Base-by-base conservation (phyloP, 2,888 invertebrate species). In the Cheilosia vernalis region DNA sequence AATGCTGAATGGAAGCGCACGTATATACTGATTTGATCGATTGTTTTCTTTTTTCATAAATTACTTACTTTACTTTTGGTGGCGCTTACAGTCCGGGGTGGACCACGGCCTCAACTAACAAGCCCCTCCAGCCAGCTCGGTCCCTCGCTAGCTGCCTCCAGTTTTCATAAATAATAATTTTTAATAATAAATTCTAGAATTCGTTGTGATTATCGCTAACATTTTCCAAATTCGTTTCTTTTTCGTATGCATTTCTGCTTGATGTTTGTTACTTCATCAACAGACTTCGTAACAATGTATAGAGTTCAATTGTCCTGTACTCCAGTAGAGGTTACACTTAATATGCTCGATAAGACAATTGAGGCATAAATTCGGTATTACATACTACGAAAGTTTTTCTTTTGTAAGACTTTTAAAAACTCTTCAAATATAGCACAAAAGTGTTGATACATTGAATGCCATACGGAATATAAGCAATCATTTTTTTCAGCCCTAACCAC, bases 381-480 rank as follows among this genome's bases (percentile, higher is more conserved):
- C 21, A 1, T 21, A 66, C 55, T 56, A 49, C 21, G 42, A 64
- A 70, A 69, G 63, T 37, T 55, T 53, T 67, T 66, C 40, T 53
- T 64, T 64, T 78, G 47, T 63, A 79, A 42, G 24, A 30, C 70
- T 30, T 60, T 64, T 44, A 13, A 72, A 78, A 72, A 72, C 64
- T 64, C 79, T 79, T 72, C 72, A 79, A 33, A 42, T 37, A 66
- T 58, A 19, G 58, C 24, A 79, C 72, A 79, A 79, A 79, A 79
- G 60, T 79, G 49, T 79, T 72, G 79, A 79, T 72, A 79, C 79
- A 79, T 79, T 64, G 64, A 64, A 79, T 51, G 33, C 51, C 40
- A 44, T 60, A 40, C 47, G 42, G 67, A 40, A 27, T 64, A 40
- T 49, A 64, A 58, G 70, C 51, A 70, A 49, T 56, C 27, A 55